Evolutionary conservation across 2,797 vertebrate species (phyloP).

Genomic region (Leuciscus waleckii): DNA sequence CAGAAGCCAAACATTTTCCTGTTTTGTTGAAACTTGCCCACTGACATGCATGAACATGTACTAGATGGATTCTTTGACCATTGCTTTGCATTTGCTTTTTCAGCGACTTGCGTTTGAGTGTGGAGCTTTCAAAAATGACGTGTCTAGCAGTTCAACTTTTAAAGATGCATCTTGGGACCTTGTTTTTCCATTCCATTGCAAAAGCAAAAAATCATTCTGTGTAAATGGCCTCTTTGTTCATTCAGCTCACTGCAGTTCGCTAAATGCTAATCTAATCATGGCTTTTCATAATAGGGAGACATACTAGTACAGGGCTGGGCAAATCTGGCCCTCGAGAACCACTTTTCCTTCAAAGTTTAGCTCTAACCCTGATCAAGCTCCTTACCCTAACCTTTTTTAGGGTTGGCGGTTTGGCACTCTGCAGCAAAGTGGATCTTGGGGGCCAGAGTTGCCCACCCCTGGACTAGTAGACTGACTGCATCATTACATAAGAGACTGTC

Average conservation of each 20-base stretch:
- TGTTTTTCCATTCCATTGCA: neutral
- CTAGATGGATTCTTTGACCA: neutral
- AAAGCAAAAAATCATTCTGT: neutral
- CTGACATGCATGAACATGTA: neutral
- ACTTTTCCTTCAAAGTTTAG: neutral
- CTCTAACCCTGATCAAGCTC: neutral
- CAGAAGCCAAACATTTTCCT: neutral
- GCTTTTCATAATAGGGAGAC: neutral
- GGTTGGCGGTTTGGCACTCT: neutral
- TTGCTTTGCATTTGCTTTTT: neutral
- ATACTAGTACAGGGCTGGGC: neutral
- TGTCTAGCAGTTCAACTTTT: neutral
- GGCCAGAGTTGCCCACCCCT: neutral
- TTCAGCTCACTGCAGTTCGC: neutral
- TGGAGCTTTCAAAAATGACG: neutral
- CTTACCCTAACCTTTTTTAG: neutral
- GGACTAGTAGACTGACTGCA: neutral
- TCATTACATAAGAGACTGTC: neutral
- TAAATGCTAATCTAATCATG: neutral
- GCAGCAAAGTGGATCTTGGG: neutral
- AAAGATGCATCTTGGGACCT: neutral
- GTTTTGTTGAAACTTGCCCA: neutral
- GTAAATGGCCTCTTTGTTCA: neutral
- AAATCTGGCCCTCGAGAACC: neutral
- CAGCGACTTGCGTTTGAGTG: neutral